Evolutionary conservation across 2,797 vertebrate genomes (phyloP), one percentile per base, ranked within the genome.

Genomic region (Tangara arthus): DNA sequence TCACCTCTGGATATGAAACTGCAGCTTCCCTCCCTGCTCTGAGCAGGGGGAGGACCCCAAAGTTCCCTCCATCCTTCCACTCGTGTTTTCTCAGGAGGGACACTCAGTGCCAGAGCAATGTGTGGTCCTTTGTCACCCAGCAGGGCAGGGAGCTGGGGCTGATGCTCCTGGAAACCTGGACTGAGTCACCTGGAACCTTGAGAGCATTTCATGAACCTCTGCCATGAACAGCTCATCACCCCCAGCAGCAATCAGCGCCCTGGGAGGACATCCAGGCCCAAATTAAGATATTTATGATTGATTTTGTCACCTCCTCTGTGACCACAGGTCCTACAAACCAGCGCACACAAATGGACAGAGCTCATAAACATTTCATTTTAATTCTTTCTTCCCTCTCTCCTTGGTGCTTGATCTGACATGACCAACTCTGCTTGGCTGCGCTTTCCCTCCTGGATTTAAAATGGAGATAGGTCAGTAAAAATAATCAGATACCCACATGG

Each of bases 81-180:
- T 1, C 0, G 0, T 1, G 0, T 32, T 55, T 14, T 20, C 37
- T 20, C 0, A 0, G 42, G 63, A 39, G 19, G 65, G 42, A 10
- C 1, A 1, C 13, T 8, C 13, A 1, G 21, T 23, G 34, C 46
- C 1, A 0, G 21, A 44, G 69, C 1, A 0, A 34, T 10, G 23
- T 1, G 3, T 1, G 7, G 2, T 32, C 47, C 41, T 35, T 52
- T 52, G 50, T 52, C 50, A 52, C 50, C 50, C 50, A 30, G 27
- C 17, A 30, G 50, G 50, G 50, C 50, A 52, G 50, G 17, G 50
- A 52, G 50, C 11, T 52, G 50, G 50, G 50, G 50, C 27, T 52
- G 50, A 17, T 18, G 16, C 50, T 52, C 27, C 50, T 52, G 50
- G 27, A 18, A 30, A 30, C 27, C 27, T 52, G 50, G 50, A 18